Base-by-base conservation (phyloP, 2,113 vertebrate species). In the Fukomys damarensis region DNA sequence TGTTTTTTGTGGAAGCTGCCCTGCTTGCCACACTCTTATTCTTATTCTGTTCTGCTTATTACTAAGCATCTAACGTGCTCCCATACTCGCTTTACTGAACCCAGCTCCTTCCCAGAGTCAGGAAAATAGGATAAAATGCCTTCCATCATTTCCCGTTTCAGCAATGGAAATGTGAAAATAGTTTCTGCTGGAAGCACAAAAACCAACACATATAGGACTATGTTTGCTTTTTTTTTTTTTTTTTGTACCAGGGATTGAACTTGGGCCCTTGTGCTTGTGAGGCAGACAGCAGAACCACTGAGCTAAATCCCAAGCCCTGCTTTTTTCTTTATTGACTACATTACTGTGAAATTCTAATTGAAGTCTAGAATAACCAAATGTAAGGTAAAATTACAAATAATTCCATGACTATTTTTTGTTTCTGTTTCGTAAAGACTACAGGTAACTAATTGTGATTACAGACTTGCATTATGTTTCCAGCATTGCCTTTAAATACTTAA, bases 171-270 rank as follows among this genome's bases (percentile, higher is more conserved):
- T 30, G 14, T 43, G 54, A 59, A 56, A 84, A 83, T 4, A 79
- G 59, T 7, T 70, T 86, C 10, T 8, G 17, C 43, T 35, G 22
- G 54, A n/a, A 86, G 95, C 97, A 80, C 32, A 28, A 65, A 63
- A 76, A 38, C 0, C 56, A 32, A 56, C 26, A 77, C 1, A 58
- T 3, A 43, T 5, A 46, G n/a, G 30, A 7, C 22, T 79, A 17
- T 82, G 9, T 65, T 79, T 83, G 19, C 32, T 68, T 86, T 85
- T 86, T 85, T 74, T n/a, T n/a, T n/a, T n/a, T n/a, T n/a, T n/a
- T n/a, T n/a, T n/a, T n/a, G n/a, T n/a, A n/a, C n/a, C n/a, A n/a
- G n/a, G n/a, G n/a, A n/a, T n/a, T n/a, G n/a, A n/a, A n/a, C n/a
- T n/a, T n/a, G n/a, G n/a, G n/a, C n/a, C n/a, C n/a, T n/a, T n/a